Evolutionary conservation across 2,797 vertebrate genomes (phyloP).

Genomic region (Sebastes hopkinsi): DNA sequence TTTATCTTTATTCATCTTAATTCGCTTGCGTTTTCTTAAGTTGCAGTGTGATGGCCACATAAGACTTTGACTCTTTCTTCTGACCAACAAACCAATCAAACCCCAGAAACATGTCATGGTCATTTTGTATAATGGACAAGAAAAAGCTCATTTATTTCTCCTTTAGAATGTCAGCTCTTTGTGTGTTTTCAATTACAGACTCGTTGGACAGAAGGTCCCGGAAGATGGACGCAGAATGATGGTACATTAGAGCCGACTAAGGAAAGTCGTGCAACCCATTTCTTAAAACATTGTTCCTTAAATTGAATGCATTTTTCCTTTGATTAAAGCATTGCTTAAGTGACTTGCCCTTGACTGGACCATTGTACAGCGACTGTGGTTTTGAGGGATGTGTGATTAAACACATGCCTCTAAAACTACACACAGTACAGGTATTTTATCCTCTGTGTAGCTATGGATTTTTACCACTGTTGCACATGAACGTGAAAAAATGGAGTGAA

Average conservation of each 20-base stretch:
- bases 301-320: slow-evolving; percentile 68
- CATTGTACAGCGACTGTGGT: slow-evolving; percentile 41
- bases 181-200: slow-evolving; percentile 60
- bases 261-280: not conserved
- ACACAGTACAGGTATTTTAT: slow-evolving; percentile 48
- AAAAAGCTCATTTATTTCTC: slow-evolving; percentile 34
- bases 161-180: slow-evolving; percentile 48
- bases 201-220: slow-evolving; percentile 51
- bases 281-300: slow-evolving; percentile 48
- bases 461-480: slow-evolving; percentile 28
- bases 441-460: slow-evolving; percentile 12
- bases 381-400: slow-evolving; percentile 66
- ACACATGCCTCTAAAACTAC: slow-evolving; percentile 37
- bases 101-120: slow-evolving; percentile 37
- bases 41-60: not conserved
- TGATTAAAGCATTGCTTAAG: slow-evolving; percentile 66
- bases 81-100: slow-evolving; percentile 16
- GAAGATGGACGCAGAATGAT: slow-evolving; percentile 29
- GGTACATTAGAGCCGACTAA: not conserved
- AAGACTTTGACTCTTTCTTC: slow-evolving; percentile 17
- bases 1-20: not conserved
- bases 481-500: slow-evolving; percentile 30
- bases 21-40: not conserved
- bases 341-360: slow-evolving; percentile 72
- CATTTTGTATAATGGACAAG: slow-evolving; percentile 28